phyloP scores from a whole-genome alignment of 1,140 invertebrate genomes.

The Capitella teleta region DNA sequence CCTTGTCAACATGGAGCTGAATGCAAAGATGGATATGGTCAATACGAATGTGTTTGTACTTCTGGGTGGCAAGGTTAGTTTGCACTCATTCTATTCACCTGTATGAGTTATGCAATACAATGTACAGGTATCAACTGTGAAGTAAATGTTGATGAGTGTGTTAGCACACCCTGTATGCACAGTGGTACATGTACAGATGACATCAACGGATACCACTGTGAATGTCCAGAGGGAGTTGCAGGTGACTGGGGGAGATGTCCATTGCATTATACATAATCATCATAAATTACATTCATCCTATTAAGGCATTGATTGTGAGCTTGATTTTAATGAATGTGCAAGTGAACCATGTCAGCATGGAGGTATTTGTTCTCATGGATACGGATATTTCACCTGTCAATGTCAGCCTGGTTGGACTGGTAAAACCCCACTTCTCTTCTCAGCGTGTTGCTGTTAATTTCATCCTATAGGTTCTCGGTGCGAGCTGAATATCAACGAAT shows the following conservation, averaged over 20 bases:
- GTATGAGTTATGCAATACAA: too few relatives aligned
- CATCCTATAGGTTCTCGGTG: conserved; percentile 43
- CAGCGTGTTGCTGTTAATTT: conserved; percentile 44
- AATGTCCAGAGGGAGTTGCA: conserved; percentile 7
- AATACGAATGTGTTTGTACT: neutral
- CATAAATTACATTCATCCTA: too few relatives aligned
- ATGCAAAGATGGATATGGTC: conserved; percentile 45
- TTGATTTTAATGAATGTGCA: conserved; percentile 13
- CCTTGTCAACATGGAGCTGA: conserved; percentile 79
- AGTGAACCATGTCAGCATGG: conserved; percentile 67
- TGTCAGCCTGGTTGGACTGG: neutral
- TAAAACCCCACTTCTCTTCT: too few relatives aligned
- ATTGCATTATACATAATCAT: too few relatives aligned
- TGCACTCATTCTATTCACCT: too few relatives aligned
- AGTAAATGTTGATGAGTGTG: conserved; percentile 23
- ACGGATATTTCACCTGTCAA: conserved; percentile 49
- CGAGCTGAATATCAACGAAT: conserved; percentile 73
- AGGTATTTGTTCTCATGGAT: conserved; percentile 72
- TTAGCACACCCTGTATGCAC: conserved; percentile 16
- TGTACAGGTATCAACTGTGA: conserved; percentile 51
- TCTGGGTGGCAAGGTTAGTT: neutral
- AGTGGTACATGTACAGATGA: conserved; percentile 63
- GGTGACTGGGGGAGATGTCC: too few relatives aligned
- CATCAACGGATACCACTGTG: conserved; percentile 16
- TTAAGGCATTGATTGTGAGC: too few relatives aligned